Base-by-base conservation (phyloP, 2,113 vertebrate genomes). In the Sebastes fasciatus region DNA sequence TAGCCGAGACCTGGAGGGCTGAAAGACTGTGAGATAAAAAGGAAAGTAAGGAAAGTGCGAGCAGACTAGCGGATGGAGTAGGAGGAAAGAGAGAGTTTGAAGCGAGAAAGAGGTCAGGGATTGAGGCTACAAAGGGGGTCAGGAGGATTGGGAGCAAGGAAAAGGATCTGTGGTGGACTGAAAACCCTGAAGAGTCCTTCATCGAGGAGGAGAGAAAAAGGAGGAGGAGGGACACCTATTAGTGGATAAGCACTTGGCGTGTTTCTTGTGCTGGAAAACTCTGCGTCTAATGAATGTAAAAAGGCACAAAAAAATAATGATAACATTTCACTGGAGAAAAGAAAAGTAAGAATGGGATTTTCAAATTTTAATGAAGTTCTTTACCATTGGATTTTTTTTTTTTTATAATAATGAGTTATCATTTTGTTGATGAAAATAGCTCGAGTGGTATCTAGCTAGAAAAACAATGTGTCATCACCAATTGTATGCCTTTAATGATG, bases 71-170 rank as follows among this genome's bases (percentile, higher is more conserved):
- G 4, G 46, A 54, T 23, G 23, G 74, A 51, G 62, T 34, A 70
- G 17, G 67, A 79, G 60, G 55, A 82, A 64, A 74, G 69, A 61
- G 54, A 66, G 48, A 67, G 48, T 6, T 16, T 49, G 76, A 67
- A 69, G 55, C 23, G 10, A 71, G 62, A 84, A 90, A 82, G 79
- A 76, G 82, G 74, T 83, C 78, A 74, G 43, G 61, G 68, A 84
- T 79, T 84, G 84, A 80, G 64, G 77, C 49, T 67, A 40, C 48
- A 85, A 83, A 87, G 19, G 76, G 60, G 77, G 90, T 77, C 68
- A 79, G 79, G 65, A 81, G 80, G 62, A 84, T 74, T 83, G 83
- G 73, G 82, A 84, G 73, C 68, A 57, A 63, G 73, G 23, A 77
- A 79, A 72, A 76, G 34, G 80, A 77, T 75, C 71, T 77, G 46